Evolutionary conservation across 2,797 vertebrate species (phyloP), one percentile per base, ranked within the genome.

Genomic region (Amblyraja radiata): DNA sequence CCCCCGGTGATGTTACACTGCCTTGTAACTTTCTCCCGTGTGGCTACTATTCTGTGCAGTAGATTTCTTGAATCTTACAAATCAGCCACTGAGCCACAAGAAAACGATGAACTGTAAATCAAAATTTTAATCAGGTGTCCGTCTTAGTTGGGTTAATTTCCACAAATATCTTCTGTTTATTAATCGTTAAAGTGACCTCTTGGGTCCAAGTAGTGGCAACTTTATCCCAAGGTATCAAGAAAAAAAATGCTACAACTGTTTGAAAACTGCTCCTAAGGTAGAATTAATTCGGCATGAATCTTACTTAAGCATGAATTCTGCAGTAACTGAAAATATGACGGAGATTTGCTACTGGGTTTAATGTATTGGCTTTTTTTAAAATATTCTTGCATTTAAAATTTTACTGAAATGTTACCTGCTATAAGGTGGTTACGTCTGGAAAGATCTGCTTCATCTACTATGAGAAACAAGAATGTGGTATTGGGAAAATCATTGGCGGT

Each of bases 1-100:
- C 84, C 84, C 84, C 32, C 32, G 63, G 84, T 88, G 61, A 88
- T 88, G 63, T 88, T 88, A 88, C 61, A 88, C 84, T 88, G 63
- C 63, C 63, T 88, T 88, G 84, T 88, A 88, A 88, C 63, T 68
- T 68, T 88, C 84, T 88, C 84, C 84, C 84, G 36, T 14, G 84
- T 88, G 84, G 63, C 84, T 68, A 88, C 84, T 88, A 36, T 88
- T 88, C 84, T 23, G 11, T 68, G 10, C 68, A 36, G 63, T 88
- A 36, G 84, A 65, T 88, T 88, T 88, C 63, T 68, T 88, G 84
- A 88, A 68, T 36, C n/a, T 16, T 68, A 88, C 84, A 88, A 68
- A 88, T 88, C 63, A 68, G 63, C 84, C 84, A 32, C 84, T 88
- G 65, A 88, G 84, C 84, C 65, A 88, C 68, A 88, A 88, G 68